These are phyloP conservation scores for Turnix velox DNA, from an alignment of 2,113 vertebrate genomes.

Conservation along the genomic window DNA sequence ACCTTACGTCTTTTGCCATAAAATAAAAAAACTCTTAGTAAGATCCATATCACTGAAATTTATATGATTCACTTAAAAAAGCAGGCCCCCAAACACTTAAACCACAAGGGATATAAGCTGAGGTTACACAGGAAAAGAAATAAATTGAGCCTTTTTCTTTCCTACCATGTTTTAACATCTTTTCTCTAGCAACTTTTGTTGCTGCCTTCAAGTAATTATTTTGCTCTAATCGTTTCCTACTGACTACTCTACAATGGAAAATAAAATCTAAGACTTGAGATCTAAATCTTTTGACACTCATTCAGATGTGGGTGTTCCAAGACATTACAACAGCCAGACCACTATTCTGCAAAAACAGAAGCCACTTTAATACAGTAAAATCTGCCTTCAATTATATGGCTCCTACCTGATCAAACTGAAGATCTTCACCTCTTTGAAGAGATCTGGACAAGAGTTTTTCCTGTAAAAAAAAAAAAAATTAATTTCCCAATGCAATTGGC, in stretches of 20 bases:
- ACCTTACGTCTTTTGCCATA: not conserved
- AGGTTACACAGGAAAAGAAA: not conserved
- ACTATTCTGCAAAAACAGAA: not conserved
- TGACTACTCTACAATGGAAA: not conserved
- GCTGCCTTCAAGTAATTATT: not conserved
- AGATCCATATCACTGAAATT: not conserved
- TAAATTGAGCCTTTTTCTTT: not conserved
- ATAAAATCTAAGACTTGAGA: not conserved
- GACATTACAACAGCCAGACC: not conserved
- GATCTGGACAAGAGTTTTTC: constrained; percentile 96
- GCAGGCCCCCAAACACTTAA: not conserved
- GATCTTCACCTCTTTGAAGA: constrained; percentile 97
- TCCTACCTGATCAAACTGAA: constrained; percentile 98
- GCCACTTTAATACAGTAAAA: not conserved
- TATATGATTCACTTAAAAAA: not conserved
- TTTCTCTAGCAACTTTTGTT: not conserved
- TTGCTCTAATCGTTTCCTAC: not conserved
- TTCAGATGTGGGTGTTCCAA: not conserved
- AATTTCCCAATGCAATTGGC: not conserved
- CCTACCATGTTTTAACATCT: not conserved
- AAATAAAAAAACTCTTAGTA: not conserved
- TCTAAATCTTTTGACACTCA: not conserved
- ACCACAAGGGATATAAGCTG: not conserved
- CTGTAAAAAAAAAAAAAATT: constrained; percentile 60
- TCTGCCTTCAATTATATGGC: not conserved